A percentile compares a stretch with the other conserved stretches of the same genome.
phyloP scores from a whole-genome alignment of 2,888 invertebrate genomes.

The Apeira syringaria region DNA sequence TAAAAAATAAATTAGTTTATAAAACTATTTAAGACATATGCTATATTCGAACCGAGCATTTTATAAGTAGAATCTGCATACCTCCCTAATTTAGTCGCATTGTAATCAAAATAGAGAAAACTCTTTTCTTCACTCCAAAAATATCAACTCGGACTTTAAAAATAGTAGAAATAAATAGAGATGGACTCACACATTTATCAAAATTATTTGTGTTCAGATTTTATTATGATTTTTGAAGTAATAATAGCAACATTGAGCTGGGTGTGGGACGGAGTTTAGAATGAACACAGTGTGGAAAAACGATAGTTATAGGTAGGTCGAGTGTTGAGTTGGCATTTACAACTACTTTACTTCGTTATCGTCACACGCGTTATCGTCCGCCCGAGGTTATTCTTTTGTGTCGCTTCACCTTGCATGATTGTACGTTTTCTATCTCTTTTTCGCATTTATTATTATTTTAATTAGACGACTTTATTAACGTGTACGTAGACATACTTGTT shows the following conservation, averaged over 20 bases:
- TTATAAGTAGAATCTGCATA: too few species aligned
- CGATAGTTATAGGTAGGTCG: conserved; percentile 79
- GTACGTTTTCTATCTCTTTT: conserved; percentile 48
- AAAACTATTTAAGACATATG: too few species aligned
- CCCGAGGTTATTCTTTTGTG: conserved; percentile 62
- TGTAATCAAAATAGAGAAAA: conserved; percentile 35
- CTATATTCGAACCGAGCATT: too few species aligned
- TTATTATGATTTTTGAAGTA: conserved; percentile 6
- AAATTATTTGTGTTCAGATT: conserved; percentile 1
- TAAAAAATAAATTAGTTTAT: too few species aligned
- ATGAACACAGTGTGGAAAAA: conserved; percentile 70
- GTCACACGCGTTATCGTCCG: conserved; percentile 66
- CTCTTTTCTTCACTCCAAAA: conserved; percentile 10
- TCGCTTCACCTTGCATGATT: conserved; percentile 63
- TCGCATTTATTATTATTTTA: conserved; percentile 25
- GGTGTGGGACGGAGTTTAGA: conserved; percentile 65
- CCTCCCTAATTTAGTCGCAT: conserved; percentile 39
- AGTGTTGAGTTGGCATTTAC: conserved; percentile 79
- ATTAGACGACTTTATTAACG: conserved; percentile 4
- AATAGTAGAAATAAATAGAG: conserved; percentile 12
- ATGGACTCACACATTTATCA: not conserved
- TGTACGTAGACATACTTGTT: not conserved
- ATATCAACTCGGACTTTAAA: conserved; percentile 12
- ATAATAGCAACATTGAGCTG: conserved; percentile 63
- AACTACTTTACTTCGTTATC: conserved; percentile 66